phyloP scores from a whole-genome alignment of 2,888 invertebrate genomes.

The Crepidodera aurea region DNA sequence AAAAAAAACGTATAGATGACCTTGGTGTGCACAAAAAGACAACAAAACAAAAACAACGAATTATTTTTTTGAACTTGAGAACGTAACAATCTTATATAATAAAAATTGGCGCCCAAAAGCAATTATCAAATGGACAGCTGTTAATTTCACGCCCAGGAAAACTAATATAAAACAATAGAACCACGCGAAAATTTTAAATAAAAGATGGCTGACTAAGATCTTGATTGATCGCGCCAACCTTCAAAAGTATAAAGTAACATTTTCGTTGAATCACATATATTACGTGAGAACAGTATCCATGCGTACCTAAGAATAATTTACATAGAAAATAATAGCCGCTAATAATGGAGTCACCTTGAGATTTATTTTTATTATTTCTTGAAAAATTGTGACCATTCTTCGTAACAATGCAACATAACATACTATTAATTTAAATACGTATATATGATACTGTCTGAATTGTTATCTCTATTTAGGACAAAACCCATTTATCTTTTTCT shows the following conservation, averaged over 20 bases:
- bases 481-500: too few relatives aligned
- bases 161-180: conserved; percentile 6
- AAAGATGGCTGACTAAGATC: conserved; percentile 1
- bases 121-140: conserved; percentile 4
- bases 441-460: too few relatives aligned
- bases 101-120: not conserved
- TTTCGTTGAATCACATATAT: conserved; percentile 14
- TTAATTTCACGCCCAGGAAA: not conserved
- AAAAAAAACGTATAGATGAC: not conserved
- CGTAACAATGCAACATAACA: not conserved
- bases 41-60: not conserved
- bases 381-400: conserved; percentile 9
- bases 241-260: conserved; percentile 9
- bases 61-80: not conserved
- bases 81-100: not conserved
- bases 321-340: conserved; percentile 8
- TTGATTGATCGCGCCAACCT: conserved; percentile 13
- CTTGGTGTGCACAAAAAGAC: not conserved
- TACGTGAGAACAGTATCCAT: conserved; percentile 7
- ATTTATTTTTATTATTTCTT: conserved; percentile 13
- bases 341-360: conserved; percentile 2
- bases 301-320: conserved; percentile 7
- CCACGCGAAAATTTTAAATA: conserved; percentile 8
- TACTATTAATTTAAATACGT: not conserved
- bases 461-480: too few relatives aligned